phyloP scores from a whole-genome alignment of 2,888 invertebrate genomes.

The Diabrotica balteata region DNA sequence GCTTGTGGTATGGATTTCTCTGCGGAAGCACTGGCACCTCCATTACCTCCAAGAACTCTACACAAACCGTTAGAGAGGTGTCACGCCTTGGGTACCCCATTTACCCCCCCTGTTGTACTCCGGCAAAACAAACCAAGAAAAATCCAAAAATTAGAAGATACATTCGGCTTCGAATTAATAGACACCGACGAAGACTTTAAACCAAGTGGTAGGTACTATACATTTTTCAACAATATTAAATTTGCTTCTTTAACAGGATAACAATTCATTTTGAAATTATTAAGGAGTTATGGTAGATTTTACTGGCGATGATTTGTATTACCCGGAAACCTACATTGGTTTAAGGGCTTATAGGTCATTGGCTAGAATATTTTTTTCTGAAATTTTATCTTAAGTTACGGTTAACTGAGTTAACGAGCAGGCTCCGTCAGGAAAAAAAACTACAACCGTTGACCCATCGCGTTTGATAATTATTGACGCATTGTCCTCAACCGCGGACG shows the following conservation, averaged over 20 bases:
- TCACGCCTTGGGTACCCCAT: slow-evolving; percentile 55
- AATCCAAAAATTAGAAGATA: slow-evolving; percentile 74
- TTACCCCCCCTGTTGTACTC: slow-evolving; percentile 71
- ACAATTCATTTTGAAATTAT: too few relatives aligned
- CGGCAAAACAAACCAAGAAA: slow-evolving; percentile 74
- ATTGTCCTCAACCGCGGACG: too few relatives aligned
- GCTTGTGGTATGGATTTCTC: slow-evolving; percentile 40
- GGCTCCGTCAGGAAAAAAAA: too few relatives aligned
- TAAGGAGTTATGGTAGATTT: too few relatives aligned
- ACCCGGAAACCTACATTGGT: too few relatives aligned
- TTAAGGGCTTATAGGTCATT: too few relatives aligned
- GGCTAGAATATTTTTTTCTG: too few relatives aligned
- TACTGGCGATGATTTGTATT: too few relatives aligned
- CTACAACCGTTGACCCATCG: too few relatives aligned
- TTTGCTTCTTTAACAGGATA: not conserved
- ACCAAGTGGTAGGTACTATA: slow-evolving; percentile 30
- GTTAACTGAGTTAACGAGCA: too few relatives aligned
- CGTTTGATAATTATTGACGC: too few relatives aligned
- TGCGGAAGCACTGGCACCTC: slow-evolving; percentile 55
- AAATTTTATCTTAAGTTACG: too few relatives aligned
- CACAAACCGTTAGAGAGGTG: slow-evolving; percentile 78
- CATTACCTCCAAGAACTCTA: slow-evolving; percentile 72
- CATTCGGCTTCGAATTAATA: slow-evolving; percentile 83
- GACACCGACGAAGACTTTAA: slow-evolving; percentile 77
- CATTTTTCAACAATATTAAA: not conserved